Base-by-base conservation (phyloP, 2,113 vertebrate genomes). In the Pelvicachromis taeniatus region DNA sequence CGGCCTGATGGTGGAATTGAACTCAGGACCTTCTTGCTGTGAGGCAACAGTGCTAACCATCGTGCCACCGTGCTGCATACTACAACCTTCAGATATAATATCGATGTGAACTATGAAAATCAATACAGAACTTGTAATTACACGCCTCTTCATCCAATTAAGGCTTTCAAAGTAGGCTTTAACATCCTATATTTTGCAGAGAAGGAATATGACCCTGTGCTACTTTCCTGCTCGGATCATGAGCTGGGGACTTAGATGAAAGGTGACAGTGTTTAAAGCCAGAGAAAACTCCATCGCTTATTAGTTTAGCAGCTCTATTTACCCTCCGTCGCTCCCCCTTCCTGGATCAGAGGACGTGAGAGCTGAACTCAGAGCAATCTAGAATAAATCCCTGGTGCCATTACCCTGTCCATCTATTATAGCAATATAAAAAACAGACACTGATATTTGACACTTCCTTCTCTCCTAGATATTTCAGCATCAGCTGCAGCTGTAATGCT, bases 181-280 rank as follows among this genome's bases (percentile, higher is more conserved):
- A 80, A 83, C 77, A 85, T 90, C 87, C 87, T 84, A 80, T 73
- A 11, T 91, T 89, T 91, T 88, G 75, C 84, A 78, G 61, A 55
- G 65, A 88, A 73, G 75, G 55, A 68, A 85, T 85, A 88, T 83
- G 85, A 93, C 83, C 84, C 87, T 11, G 73, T 87, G 82, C 63
- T 89, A 40, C 93, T 89, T 88, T 88, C 65, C 78, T 89, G 87
- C 83, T 90, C 5, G 70, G 81, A 35, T 84, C 73, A 84, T 89
- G 87, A 87, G 84, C 81, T 50, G 38, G 33, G 58, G 90, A 93
- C 91, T 86, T 88, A 91, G 87, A 95, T 93, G 63, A 81, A 90
- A 91, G 87, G 91, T 94, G 93, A 94, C 93, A 93, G 88, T 85
- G 84, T 94, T 92, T 90, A 81, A 91, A 93, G 84, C 61, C 83